Base-by-base conservation (phyloP, 2,888 invertebrate species). In the Nomada fabriciana region DNA sequence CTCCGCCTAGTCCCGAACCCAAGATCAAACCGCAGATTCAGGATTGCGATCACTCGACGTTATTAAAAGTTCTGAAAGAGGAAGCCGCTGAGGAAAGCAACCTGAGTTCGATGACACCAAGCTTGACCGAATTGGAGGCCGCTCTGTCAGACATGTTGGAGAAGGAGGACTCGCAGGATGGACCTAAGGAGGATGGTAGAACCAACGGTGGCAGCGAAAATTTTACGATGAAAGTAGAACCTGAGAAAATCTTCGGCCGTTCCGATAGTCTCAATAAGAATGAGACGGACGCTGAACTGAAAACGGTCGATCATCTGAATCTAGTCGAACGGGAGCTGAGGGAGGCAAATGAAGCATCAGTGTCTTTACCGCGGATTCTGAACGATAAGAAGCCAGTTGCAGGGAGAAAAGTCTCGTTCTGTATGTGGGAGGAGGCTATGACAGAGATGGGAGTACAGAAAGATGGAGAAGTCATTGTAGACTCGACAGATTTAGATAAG, bases 111-210 rank as follows among this genome's bases (percentile, higher is more conserved):
- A 93, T 93, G 93, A 94, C 93, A 36, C 93, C 94, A 25, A 93
- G 93, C 57, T 86, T 94, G 61, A 92, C 91, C 23, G 94, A 94
- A 80, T 80, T 94, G 50, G 93, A 93, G 79, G 92, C 90, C 1
- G 93, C 93, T 9, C 85, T 94, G n/a, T 93, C 93, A 13, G 93
- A 93, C 77, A 92, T 93, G 91, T 82, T 94, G 25, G 94, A 94
- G 76, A 90, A 88, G 47, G 91, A 91, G 59, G 92, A 91, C 25
- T 79, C 88, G 2, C 70, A 76, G 18, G 88, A 87, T 0, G 73
- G 57, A 7, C 43, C 11, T 7, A 85, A 74, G 15, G 68, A 67
- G 15, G 77, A 67, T 0, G 63, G 25, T 0, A 71, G 36, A 13
- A 43, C 20, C 1, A 69, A 43, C 42, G 67, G 57, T 9, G 36